These are phyloP conservation scores for Craniophora ligustri DNA, from an alignment of 2,888 invertebrate species.

Conservation along the genomic window DNA sequence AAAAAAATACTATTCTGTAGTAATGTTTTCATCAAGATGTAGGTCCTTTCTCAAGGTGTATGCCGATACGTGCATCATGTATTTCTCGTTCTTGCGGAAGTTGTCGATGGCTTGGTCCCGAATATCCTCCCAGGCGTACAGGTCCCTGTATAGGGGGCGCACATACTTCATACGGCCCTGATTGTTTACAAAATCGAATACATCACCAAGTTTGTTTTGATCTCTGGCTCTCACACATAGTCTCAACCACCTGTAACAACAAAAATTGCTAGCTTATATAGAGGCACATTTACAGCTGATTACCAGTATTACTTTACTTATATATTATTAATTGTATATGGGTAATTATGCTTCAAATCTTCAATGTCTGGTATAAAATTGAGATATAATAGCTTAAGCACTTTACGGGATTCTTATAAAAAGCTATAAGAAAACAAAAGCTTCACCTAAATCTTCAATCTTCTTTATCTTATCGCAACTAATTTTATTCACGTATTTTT, in stretches of 20 bases:
- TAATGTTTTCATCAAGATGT: conserved; percentile 79
- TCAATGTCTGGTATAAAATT: no score
- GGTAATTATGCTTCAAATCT: no score
- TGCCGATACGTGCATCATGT: conserved; percentile 95
- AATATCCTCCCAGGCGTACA: conserved; percentile 93
- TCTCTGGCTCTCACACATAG: conserved; percentile 93
- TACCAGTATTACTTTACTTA: no score
- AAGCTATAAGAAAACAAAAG: no score
- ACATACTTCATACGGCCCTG: conserved; percentile 98
- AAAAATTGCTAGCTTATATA: not conserved
- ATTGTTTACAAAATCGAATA: conserved; percentile 93
- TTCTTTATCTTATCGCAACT: no score
- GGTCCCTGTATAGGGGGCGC: conserved; percentile 95
- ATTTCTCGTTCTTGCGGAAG: conserved; percentile 90
- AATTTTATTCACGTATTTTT: no score
- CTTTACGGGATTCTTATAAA: no score
- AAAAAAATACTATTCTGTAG: conserved; percentile 34
- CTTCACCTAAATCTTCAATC: no score
- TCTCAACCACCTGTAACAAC: conserved; percentile 91
- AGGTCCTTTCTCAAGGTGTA: conserved; percentile 93
- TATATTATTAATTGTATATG: no score
- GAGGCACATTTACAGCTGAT: no score
- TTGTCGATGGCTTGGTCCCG: conserved; percentile 91
- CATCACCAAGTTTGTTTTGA: conserved; percentile 90
- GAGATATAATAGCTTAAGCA: no score